These are phyloP conservation scores for Tachystola acroxantha DNA, from an alignment of 2,888 invertebrate species.

Conservation along the genomic window DNA sequence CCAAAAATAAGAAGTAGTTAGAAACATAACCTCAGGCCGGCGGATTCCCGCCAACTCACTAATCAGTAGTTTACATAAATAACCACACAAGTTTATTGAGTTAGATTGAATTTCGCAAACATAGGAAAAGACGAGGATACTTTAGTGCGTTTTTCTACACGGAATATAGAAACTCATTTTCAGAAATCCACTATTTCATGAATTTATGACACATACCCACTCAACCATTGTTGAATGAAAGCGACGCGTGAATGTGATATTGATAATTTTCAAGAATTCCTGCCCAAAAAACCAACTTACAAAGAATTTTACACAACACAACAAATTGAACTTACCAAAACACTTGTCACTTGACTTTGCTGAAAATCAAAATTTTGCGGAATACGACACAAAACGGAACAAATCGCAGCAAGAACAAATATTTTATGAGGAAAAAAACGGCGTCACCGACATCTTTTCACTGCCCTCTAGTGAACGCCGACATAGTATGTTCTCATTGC, in stretches of 20 bases:
- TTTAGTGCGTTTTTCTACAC: background rate
- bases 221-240: slow-evolving; percentile 7
- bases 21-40: slow-evolving; percentile 24
- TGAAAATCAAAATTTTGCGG: slow-evolving; percentile 41
- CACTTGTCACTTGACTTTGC: slow-evolving; percentile 52
- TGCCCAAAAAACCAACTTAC: too few relatives aligned
- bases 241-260: slow-evolving; percentile 8
- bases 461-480: slow-evolving; percentile 52
- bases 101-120: too few relatives aligned
- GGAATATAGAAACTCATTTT: background rate
- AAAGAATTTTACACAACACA: too few relatives aligned
- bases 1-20: background rate
- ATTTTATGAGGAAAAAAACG: slow-evolving; percentile 61
- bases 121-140: too few relatives aligned
- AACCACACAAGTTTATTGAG: background rate
- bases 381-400: slow-evolving; percentile 63
- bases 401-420: slow-evolving; percentile 58
- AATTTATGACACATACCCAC: slow-evolving; percentile 7
- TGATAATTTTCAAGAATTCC: too few relatives aligned
- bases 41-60: slow-evolving; percentile 33
- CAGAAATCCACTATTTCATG: background rate
- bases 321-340: slow-evolving; percentile 64
- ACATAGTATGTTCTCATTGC: slow-evolving; percentile 44
- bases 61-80: slow-evolving; percentile 7
- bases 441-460: slow-evolving; percentile 50